A percentile compares a stretch with the other conserved stretches of the same genome.
These are phyloP conservation scores for Ascaphus truei DNA, from an alignment of 2,113 vertebrate genomes.

Conservation along the genomic window DNA sequence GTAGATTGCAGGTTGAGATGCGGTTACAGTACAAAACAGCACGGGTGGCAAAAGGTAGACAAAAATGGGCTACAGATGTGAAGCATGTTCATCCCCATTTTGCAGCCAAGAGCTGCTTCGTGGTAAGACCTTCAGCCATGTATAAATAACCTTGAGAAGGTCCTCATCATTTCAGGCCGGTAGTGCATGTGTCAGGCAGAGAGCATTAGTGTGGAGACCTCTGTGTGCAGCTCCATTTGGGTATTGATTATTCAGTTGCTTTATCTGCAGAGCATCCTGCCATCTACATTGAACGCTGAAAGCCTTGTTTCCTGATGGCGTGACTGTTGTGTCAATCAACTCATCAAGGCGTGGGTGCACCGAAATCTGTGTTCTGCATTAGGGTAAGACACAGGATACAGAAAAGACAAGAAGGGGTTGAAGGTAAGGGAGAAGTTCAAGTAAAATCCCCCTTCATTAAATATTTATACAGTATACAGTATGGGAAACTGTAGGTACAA, in stretches of 20 bases:
- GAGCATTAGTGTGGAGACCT: conserved; percentile 22
- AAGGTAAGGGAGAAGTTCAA: no score
- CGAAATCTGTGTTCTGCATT: not conserved
- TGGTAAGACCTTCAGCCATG: not conserved
- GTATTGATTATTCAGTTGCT: conserved; percentile 33
- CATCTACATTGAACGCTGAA: conserved; percentile 7
- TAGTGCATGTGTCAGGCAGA: conserved; percentile 15
- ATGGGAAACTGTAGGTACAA: no score
- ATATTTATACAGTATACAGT: no score
- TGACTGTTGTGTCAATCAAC: conserved; percentile 13
- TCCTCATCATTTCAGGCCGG: conserved; percentile 13
- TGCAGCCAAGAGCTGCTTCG: no score
- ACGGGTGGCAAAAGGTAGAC: not conserved
- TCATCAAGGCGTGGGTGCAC: not conserved
- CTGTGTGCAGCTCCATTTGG: conserved; percentile 16
- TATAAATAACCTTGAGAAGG: conserved; percentile 28
- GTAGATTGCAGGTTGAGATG: no score
- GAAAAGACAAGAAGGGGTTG: not conserved
- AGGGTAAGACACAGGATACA: no score
- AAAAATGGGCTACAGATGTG: no score
- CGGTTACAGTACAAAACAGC: not conserved
- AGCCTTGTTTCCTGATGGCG: conserved; percentile 9
- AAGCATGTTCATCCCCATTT: no score
- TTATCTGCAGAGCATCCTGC: conserved; percentile 29
- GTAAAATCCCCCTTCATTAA: no score